phyloP scores from a whole-genome alignment of 92 coral and sea anemone species.

The Epizoanthus ramosus region DNA sequence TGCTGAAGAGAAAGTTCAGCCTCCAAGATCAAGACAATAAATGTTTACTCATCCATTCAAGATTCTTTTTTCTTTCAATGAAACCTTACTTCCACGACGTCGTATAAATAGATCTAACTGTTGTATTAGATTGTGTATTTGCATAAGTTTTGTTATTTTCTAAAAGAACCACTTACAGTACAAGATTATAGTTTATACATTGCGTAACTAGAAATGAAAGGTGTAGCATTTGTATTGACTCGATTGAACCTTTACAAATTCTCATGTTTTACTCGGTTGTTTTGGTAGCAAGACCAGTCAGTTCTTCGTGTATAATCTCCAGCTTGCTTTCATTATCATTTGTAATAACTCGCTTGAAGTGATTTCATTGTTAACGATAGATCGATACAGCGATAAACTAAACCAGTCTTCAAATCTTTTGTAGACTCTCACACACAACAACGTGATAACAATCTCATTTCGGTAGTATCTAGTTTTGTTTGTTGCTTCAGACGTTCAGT shows the following conservation, averaged over 20 bases:
- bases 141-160: constrained; percentile 26
- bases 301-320: constrained; percentile 12
- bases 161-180: constrained; percentile 37
- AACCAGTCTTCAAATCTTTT: background rate
- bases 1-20: background rate
- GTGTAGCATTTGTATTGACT: background rate
- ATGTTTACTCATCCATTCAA: constrained; percentile 46
- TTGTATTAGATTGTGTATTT: constrained; percentile 39
- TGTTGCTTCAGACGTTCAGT: background rate
- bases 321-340: background rate
- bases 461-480: background rate
- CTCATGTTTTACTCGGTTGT: no score
- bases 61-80: constrained; percentile 26
- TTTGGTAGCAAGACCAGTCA: background rate
- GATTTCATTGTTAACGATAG: constrained; percentile 5
- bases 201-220: constrained; percentile 6
- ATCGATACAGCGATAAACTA: background rate
- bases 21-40: background rate
- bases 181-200: background rate
- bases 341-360: constrained; percentile 18
- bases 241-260: background rate
- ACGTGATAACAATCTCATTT: constrained; percentile 5
- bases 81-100: constrained; percentile 26
- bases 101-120: constrained; percentile 21
- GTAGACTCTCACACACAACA: background rate